Percentiles rank a stretch among this genome's conserved stretches.
Conservation (phyloP, 1,140 invertebrate species). For the Ganaspis sp. region DNA sequence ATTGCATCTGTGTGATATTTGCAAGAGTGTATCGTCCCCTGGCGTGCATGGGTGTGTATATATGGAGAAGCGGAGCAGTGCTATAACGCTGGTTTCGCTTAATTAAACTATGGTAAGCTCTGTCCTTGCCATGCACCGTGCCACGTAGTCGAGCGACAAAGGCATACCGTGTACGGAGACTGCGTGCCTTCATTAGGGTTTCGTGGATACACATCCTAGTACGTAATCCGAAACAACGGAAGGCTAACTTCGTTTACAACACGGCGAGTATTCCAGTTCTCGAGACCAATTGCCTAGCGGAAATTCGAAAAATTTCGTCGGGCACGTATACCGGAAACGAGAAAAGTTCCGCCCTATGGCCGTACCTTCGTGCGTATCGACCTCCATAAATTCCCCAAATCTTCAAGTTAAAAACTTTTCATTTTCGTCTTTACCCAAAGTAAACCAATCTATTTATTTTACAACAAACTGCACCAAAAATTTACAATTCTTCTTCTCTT, state of each 20-base stretch:
- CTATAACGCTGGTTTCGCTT: constrained; percentile 62
- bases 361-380: constrained; percentile 11
- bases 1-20: not conserved
- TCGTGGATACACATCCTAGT: constrained; percentile 39
- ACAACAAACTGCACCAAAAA: too few species aligned
- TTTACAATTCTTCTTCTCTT: too few species aligned
- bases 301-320: constrained; percentile 46
- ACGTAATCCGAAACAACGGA: constrained; percentile 61
- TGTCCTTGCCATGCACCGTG: constrained; percentile 37
- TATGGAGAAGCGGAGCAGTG: constrained; percentile 34
- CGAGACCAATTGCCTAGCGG: constrained; percentile 33
- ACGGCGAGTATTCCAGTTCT: not conserved
- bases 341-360: constrained; percentile 44
- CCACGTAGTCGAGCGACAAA: constrained; percentile 55
- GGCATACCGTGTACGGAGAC: constrained; percentile 50
- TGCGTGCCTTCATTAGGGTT: constrained; percentile 67
- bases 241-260: constrained; percentile 53
- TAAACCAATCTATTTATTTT: too few species aligned
- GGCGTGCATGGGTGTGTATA: not conserved
- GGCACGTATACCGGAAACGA: constrained; percentile 43
- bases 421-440: not conserved
- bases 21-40: not conserved
- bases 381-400: not conserved
- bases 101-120: constrained; percentile 64
- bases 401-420: not conserved